Base-by-base conservation (phyloP, 35 echinoderm and acorn worm species). In the Hemicentrotus pulcherrimus region DNA sequence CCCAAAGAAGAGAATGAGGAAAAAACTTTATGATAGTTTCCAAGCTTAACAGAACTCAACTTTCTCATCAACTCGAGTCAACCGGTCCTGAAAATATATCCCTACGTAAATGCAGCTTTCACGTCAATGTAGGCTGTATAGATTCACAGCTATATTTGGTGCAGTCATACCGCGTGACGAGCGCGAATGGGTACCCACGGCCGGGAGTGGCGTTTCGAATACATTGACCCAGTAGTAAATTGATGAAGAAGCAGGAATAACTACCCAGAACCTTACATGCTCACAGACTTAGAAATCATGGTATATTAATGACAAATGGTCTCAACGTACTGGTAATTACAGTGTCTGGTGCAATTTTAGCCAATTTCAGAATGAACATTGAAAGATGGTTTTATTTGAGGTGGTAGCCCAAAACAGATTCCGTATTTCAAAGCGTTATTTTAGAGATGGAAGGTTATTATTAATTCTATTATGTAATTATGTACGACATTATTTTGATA, bases 151-250 rank as follows among this genome's bases (percentile, higher is more conserved):
- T 78, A 78, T 78, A 78, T 78, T 78, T 78, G 65, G 65, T 78
- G n/a, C 65, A 0, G 19, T 78, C 18, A 78, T 78, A 78, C 65
- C 4, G 15, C 5, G 9, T n/a, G 65, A 78, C 65, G 19, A 28
- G 65, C 2, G 65, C 65, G 24, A 78, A 78, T 78, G 65, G 65
- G 28, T 78, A 22, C 28, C 65, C 65, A 78, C 65, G 65, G 24
- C 19, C 28, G 7, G 65, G 65, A 78, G 65, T 78, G 65, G 65
- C 15, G 65, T 78, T 78, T 78, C 6, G 65, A 78, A 78, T 78
- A 78, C 65, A 78, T 78, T 78, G 65, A 78, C 65, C 65, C 65
- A 78, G 65, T 78, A 78, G 22, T 22, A 78, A 78, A 78, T 78
- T 22, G 28, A 78, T 78, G 65, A 78, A 78, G 65, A n/a, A 78